Base-by-base conservation (phyloP, 2,888 invertebrate genomes). In the Rhimphoctona megacephalus region DNA sequence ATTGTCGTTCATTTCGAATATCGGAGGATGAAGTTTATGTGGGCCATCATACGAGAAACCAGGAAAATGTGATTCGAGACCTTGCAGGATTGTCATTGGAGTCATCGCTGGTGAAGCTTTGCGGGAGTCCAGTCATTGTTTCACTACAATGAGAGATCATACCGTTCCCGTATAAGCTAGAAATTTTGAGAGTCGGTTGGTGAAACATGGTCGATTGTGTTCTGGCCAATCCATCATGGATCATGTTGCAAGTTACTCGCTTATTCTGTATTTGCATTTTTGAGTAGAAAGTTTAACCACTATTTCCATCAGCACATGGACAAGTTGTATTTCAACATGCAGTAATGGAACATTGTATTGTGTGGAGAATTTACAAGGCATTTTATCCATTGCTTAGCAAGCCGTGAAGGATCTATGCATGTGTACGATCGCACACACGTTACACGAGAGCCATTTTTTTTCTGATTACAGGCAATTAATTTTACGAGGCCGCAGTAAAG, bases 391-490 rank as follows among this genome's bases (percentile, higher is more conserved):
- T 73, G 81, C 52, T 57, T 30, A 78, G 43, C 61, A 66, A 43
- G 39, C 54, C 78, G 69, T 77, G 52, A 78, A 81, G 61, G 67
- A 77, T 43, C 57, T 79, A 67, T 61, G 61, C 66, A 33, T 46
- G 66, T 74, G 49, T 54, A 64, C 25, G 25, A 36, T 36, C 33
- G 49, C 54, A 25, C 25, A 39, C 77, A 49, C 52, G 46, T 81
- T 52, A 70, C n/a, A 64, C 19, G 49, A 46, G 54, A 73, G 57
- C 80, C 73, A 81, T 69, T 84, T 86, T 83, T 92, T 91, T 90
- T 91, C 91, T 92, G 90, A 92, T 92, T 92, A 90, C 88, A 89
- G 92, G 89, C 91, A 92, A 93, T 93, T 92, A 92, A 93, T 93
- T 92, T 92, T 91, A 93, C 91, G 92, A 90, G 90, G 88, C 79